Base-by-base conservation (phyloP, 2,113 vertebrate species). In the Aleadryas rufinucha region DNA sequence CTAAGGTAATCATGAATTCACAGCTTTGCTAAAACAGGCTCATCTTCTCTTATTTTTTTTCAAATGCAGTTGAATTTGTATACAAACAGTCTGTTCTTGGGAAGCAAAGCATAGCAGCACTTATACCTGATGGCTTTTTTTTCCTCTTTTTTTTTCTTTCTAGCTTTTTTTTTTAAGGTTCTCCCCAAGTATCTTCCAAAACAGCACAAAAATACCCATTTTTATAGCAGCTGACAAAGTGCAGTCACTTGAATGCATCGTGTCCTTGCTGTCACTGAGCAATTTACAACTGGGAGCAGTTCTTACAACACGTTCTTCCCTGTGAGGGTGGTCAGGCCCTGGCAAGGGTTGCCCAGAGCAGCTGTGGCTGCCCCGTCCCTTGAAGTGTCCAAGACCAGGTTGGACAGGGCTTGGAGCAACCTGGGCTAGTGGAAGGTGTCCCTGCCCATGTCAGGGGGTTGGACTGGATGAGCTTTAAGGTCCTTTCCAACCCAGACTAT, bases 291-390 rank as follows among this genome's bases (percentile, higher is more conserved):
- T 76, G 28, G 60, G 24, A 37, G 11, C 45, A 27, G 7, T n/a
- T 83, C 61, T 61, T 41, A 60, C 30, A 11, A 8, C 61, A 11
- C 0, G 0, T 28, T 47, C 16, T n/a, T 28, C 9, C n/a, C n/a
- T 56, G n/a, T 2, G 23, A 37, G 39, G 21, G 7, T 8, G 57
- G 8, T 2, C 2, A 72, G 33, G 9, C 17, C 39, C 39, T 84
- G 57, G 33, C 27, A 33, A 22, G 21, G 56, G 26, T 1, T 53
- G 37, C 47, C 57, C 11, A 18, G 49, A 47, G 39, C 1, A 64
- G 28, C 81, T 70, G 45, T 10, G 65, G 12, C 45, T 61, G 66
- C 16, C n/a, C 17, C 52, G 21, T 45, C 41, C 28, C 57, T 39
- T 49, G n/a, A 2, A 84, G 33, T 9, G 14, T 10, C 49, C 69